Conservation (phyloP, 2,888 invertebrate species). For the Dolichopus griseipennis region DNA sequence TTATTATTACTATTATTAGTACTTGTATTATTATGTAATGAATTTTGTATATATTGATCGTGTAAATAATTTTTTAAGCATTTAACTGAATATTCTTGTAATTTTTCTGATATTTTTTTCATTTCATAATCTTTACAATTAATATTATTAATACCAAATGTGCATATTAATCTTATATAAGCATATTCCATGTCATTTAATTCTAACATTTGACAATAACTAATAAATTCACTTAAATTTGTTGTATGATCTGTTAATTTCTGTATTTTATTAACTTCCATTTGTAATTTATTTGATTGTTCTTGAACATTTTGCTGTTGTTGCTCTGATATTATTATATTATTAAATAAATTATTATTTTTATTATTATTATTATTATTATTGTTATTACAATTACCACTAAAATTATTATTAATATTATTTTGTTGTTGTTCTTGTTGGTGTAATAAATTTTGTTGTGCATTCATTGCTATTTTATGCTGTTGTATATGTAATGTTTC, state of each 20-base stretch:
- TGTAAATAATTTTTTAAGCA: conserved; percentile 47
- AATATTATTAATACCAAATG: conserved; percentile 67
- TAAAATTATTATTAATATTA: neutral
- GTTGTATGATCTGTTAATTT: conserved; percentile 71
- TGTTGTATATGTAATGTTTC: conserved; percentile 24
- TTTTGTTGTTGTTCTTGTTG: neutral
- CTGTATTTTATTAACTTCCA: conserved; percentile 62
- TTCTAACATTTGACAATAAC: conserved; percentile 61
- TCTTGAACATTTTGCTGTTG: conserved; percentile 28
- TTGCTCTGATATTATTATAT: neutral
- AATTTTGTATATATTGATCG: neutral
- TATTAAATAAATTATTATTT: too few relatives aligned
- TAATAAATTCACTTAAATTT: conserved; percentile 73
- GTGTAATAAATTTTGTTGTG: too few relatives aligned
- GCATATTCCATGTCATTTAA: conserved; percentile 81
- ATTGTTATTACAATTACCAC: neutral
- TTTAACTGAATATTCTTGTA: conserved; percentile 55
- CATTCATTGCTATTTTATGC: too few relatives aligned
- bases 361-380: too few relatives aligned
- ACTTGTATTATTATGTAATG: neutral
- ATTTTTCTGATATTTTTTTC: conserved; percentile 47
- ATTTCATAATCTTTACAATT: conserved; percentile 34
- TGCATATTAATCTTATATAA: conserved; percentile 71
- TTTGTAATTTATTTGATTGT: neutral
- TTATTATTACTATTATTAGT: too few relatives aligned